phyloP scores from a whole-genome alignment of 1,140 invertebrate genomes.

The Hestina assimilis region DNA sequence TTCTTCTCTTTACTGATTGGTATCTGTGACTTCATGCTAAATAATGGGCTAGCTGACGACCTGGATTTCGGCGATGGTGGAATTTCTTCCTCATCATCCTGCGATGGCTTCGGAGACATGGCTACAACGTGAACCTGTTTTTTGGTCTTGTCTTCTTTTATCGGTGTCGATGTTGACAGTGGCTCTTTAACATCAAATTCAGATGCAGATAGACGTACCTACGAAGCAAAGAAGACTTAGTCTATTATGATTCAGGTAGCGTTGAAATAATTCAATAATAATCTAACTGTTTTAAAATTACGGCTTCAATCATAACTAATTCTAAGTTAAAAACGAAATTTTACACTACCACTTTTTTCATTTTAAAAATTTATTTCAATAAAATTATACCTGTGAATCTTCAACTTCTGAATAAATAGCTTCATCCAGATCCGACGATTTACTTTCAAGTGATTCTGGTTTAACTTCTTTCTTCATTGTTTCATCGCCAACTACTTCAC shows the following conservation, averaged over 20 bases:
- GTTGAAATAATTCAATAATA: background rate
- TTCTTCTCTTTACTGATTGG: conserved; percentile 37
- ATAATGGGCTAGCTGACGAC: conserved; percentile 24
- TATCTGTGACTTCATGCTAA: conserved; percentile 35
- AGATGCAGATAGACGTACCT: conserved; percentile 37
- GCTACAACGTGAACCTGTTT: conserved; percentile 61
- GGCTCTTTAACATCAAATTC: conserved; percentile 52
- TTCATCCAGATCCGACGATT: conserved; percentile 82
- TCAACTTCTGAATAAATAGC: conserved; percentile 84
- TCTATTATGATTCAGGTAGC: background rate
- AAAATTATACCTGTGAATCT: conserved; percentile 68
- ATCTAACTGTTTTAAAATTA: background rate
- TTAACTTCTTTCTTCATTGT: conserved; percentile 3
- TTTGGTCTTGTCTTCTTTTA: conserved; percentile 45
- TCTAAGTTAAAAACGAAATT: background rate
- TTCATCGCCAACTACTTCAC: conserved; percentile 10
- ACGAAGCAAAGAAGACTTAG: background rate
- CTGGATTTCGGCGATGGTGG: conserved; percentile 13
- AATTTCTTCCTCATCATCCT: conserved; percentile 18
- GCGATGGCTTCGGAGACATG: conserved; percentile 59
- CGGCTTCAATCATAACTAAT: background rate
- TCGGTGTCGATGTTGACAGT: conserved; percentile 67
- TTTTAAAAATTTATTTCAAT: conserved; percentile 2
- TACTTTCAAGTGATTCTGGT: conserved; percentile 64
- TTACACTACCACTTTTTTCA: background rate